Evolutionary conservation across 2,797 vertebrate species (phyloP).

Genomic region (Petrocephalus sullivani): DNA sequence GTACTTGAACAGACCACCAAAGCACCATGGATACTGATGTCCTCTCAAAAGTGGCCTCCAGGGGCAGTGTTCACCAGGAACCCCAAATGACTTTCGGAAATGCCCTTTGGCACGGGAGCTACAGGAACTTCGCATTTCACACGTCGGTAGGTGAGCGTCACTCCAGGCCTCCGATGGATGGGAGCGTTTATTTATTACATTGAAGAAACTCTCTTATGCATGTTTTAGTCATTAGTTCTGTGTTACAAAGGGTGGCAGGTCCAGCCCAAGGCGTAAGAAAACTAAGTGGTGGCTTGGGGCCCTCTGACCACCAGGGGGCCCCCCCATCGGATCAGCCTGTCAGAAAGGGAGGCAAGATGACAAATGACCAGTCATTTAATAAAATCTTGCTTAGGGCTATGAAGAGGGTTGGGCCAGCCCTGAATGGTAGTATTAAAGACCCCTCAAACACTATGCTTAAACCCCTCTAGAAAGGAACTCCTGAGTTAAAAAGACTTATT

Average conservation of each 20-base stretch:
- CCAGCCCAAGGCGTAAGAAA: not conserved
- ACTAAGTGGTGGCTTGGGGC: not conserved
- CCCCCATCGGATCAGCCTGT: not conserved
- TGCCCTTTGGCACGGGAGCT: not conserved
- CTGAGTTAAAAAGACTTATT: not conserved
- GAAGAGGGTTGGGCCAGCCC: not conserved
- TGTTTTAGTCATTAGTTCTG: not conserved
- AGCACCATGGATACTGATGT: not conserved
- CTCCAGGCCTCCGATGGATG: not conserved
- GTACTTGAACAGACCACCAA: not conserved
- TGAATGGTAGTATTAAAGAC: not conserved
- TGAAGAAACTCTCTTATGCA: not conserved
- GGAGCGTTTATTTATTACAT: not conserved
- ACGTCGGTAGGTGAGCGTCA: not conserved
- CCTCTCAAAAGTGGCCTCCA: not conserved
- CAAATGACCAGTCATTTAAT: not conserved
- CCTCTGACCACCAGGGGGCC: not conserved
- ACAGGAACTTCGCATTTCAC: not conserved
- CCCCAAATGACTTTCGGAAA: not conserved
- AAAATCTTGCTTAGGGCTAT: not conserved
- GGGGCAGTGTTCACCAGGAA: not conserved
- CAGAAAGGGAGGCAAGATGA: not conserved
- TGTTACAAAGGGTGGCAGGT: not conserved
- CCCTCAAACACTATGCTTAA: not conserved
- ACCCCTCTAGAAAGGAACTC: not conserved